Evolutionary conservation across 2,797 vertebrate species (phyloP).

Genomic region (Novumbra hubbsi): DNA sequence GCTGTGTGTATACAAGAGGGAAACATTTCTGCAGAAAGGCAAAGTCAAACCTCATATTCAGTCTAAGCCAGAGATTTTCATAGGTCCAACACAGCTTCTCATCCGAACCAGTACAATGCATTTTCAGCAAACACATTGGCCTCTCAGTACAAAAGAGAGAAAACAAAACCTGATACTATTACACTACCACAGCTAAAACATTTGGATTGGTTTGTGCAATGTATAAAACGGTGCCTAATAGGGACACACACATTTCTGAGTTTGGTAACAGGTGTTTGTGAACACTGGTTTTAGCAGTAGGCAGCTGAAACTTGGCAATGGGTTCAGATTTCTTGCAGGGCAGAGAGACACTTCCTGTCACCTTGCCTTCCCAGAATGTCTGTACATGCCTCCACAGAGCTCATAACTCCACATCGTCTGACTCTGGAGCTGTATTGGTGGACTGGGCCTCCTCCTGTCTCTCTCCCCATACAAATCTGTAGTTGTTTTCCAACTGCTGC

Average conservation of each 20-base stretch:
- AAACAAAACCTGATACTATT: conserved; percentile 44
- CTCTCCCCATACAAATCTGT: conserved; percentile 88
- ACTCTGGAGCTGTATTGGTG: conserved; percentile 70
- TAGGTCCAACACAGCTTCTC: conserved; percentile 25
- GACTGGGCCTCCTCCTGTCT: conserved; percentile 74
- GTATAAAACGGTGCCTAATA: conserved; percentile 34
- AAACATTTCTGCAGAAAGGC: conserved; percentile 18
- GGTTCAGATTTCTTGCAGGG: conserved; percentile 19
- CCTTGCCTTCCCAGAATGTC: conserved; percentile 37
- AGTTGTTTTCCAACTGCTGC: conserved; percentile 89
- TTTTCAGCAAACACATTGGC: conserved; percentile 9
- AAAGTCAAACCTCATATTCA: conserved; percentile 29
- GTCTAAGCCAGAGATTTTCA: conserved; percentile 32
- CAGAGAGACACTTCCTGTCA: conserved; percentile 28
- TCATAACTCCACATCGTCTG: conserved; percentile 89
- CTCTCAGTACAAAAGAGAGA: conserved; percentile 47
- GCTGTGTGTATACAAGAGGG: conserved; percentile 18
- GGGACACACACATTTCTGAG: conserved; percentile 49
- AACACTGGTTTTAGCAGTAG: conserved; percentile 6
- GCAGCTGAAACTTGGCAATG: conserved; percentile 44
- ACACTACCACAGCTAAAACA: conserved; percentile 34
- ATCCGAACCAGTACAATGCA: conserved; percentile 19
- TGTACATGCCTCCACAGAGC: conserved; percentile 15
- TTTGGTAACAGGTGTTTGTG: conserved; percentile 53
- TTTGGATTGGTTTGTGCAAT: conserved; percentile 42